phyloP scores from a whole-genome alignment of 2,797 vertebrate species.

The Hybognathus amarus region DNA sequence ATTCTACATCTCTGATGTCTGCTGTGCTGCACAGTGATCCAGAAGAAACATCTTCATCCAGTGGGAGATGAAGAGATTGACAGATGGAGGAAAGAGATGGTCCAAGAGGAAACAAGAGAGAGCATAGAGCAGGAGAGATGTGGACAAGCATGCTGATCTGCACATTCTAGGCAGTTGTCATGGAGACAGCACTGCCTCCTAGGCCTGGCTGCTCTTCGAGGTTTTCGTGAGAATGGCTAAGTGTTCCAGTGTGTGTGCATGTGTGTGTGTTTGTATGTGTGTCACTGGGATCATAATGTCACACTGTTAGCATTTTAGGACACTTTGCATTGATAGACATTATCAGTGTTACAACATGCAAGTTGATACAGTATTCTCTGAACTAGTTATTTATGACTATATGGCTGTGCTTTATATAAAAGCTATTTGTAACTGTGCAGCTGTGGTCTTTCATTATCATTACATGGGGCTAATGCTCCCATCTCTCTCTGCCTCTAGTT shows the following conservation, averaged over 20 bases:
- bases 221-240: slow-evolving; percentile 25
- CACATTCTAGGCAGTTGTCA: slow-evolving; percentile 65
- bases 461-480: slow-evolving; percentile 26
- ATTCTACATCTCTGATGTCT: slow-evolving; percentile 21
- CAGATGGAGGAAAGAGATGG: slow-evolving; percentile 24
- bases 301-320: background rate
- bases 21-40: slow-evolving; percentile 24
- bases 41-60: slow-evolving; percentile 41
- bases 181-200: slow-evolving; percentile 64
- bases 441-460: slow-evolving; percentile 41
- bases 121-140: slow-evolving; percentile 44
- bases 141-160: slow-evolving; percentile 61
- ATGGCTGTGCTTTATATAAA: slow-evolving; percentile 27
- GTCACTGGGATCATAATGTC: background rate
- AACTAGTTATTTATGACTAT: slow-evolving; percentile 28
- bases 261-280: slow-evolving; percentile 8
- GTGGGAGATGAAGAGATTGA: slow-evolving; percentile 37
- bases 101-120: slow-evolving; percentile 34
- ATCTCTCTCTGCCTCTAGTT: slow-evolving; percentile 26
- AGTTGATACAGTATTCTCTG: background rate
- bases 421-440: slow-evolving; percentile 37
- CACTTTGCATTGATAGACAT: slow-evolving; percentile 23
- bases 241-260: slow-evolving; percentile 11
- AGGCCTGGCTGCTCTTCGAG: slow-evolving; percentile 48
- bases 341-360: slow-evolving; percentile 3